Evolutionary conservation across 1,140 invertebrate species (phyloP).

Genomic region (Solenopsis invicta): DNA sequence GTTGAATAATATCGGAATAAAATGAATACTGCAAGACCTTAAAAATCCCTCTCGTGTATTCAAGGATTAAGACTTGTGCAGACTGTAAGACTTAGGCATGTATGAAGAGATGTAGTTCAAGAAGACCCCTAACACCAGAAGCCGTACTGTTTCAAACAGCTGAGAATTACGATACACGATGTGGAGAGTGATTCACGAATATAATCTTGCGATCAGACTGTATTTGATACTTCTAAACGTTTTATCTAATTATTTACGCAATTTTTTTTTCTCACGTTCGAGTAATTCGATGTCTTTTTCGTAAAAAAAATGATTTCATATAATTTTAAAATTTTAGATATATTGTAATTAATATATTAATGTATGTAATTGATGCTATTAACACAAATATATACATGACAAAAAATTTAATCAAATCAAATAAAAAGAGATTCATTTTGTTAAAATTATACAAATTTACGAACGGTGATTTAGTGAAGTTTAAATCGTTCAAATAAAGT

Average conservation of each 20-base stretch:
- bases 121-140: slow-evolving; percentile 83
- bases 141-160: slow-evolving; percentile 81
- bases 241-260: slow-evolving; percentile 26
- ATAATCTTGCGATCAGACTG: slow-evolving; percentile 18
- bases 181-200: slow-evolving; percentile 4
- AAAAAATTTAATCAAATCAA: neutral
- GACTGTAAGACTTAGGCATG: neutral
- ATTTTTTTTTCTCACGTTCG: neutral
- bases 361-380: neutral
- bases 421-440: neutral
- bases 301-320: neutral
- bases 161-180: slow-evolving; percentile 66
- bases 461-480: neutral
- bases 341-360: neutral
- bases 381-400: neutral
- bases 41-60: slow-evolving; percentile 3
- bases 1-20: neutral
- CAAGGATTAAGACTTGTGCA: neutral
- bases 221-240: neutral
- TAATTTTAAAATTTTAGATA: neutral
- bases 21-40: neutral
- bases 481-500: slow-evolving; percentile 30
- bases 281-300: neutral
- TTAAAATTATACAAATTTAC: slow-evolving; percentile 27
- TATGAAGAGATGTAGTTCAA: slow-evolving; percentile 61